Base-by-base conservation (phyloP, 1,140 invertebrate species). In the Sycophaga agraensis region DNA sequence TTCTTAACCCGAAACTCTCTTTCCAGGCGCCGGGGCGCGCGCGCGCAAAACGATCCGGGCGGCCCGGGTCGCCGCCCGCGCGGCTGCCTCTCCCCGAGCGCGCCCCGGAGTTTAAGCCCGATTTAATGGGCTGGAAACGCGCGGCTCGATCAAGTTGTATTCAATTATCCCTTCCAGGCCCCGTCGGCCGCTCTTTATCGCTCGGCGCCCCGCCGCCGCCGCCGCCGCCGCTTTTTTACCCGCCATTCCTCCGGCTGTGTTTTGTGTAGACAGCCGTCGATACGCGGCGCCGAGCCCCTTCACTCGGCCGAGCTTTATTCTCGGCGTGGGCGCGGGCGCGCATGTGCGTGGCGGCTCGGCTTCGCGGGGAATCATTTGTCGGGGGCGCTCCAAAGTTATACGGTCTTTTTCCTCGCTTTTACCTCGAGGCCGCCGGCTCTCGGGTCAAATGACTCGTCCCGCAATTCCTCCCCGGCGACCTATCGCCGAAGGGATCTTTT, bases 41-140 rank as follows among this genome's bases (percentile, higher is more conserved):
- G 5, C 37, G 12, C 39, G 16, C 17, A 17, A 43, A n/a, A n/a
- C n/a, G n/a, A n/a, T n/a, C n/a, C n/a, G n/a, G n/a, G 40, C 56
- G 22, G 26, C n/a, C n/a, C n/a, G n/a, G n/a, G 42, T 34, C 55
- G 19, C 48, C 28, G 28, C 53, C 45, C 60, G 42, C 21, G 31
- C 43, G 11, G 24, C 50, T 56, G 19, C 43, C 49, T 65, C 50
- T 48, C 49, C 39, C 43, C 46, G 28, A 35, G 48, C 50, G 56
- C 49, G 37, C 46, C 60, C 28, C 28, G 28, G 69, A 79, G 76
- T 78, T 79, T 78, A 78, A 81, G 77, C 73, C 73, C 73, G 72
- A 79, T 80, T 81, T 80, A 81, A 81, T 81, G 79, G 78, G 74
- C 73, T 80, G 75, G 79, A 81, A 81, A 81, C 71, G 76, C 75